Percentiles rank a stretch among this genome's conserved stretches.
Evolutionary conservation across 2,113 vertebrate genomes (phyloP).

Genomic region (Leptosomus discolor): DNA sequence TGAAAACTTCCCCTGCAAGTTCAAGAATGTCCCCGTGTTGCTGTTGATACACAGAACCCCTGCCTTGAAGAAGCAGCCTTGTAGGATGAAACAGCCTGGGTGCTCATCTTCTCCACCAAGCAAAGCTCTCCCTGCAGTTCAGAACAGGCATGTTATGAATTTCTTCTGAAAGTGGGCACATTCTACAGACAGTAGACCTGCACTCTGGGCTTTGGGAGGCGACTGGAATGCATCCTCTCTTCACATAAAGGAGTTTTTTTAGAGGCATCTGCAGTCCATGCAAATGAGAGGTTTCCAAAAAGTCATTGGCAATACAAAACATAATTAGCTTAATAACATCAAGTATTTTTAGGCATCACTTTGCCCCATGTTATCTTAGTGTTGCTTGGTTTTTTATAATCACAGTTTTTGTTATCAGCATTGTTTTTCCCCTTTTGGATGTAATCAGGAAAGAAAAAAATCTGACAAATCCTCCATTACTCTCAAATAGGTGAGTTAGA

Average conservation of each 20-base stretch:
- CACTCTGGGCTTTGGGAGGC: background rate
- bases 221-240: background rate
- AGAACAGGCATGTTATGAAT: background rate
- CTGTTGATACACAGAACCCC: background rate
- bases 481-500: background rate
- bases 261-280: background rate
- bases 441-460: background rate
- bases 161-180: background rate
- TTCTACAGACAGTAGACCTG: background rate
- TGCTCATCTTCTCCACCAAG: background rate
- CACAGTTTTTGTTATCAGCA: background rate
- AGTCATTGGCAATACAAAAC: conserved; percentile 30
- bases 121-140: background rate
- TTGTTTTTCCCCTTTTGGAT: background rate
- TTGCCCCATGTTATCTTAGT: conserved; percentile 9
- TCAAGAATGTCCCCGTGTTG: background rate
- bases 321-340: conserved; percentile 45
- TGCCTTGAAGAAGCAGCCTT: background rate
- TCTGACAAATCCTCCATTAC: background rate
- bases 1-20: background rate
- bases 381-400: background rate
- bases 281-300: conserved; percentile 42
- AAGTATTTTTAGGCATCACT: conserved; percentile 45
- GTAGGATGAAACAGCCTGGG: background rate
- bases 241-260: background rate